Percentiles rank a stretch among this genome's conserved stretches.
Evolutionary conservation across 2,797 vertebrate genomes (phyloP).

Genomic region (Gymnothorax javanicus): DNA sequence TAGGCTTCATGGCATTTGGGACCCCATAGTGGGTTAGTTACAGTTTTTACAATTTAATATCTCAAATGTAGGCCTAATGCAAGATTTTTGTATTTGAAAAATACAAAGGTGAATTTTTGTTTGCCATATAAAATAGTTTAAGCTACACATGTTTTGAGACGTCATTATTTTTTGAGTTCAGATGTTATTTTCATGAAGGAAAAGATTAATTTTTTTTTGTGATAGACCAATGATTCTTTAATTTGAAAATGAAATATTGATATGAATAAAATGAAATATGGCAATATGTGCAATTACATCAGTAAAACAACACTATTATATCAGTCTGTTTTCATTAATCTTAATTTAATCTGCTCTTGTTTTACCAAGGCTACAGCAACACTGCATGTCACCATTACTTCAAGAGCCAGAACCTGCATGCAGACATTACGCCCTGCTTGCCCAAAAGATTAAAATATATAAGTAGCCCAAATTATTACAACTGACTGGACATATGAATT

Average conservation of each 20-base stretch:
- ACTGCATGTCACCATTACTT: not conserved
- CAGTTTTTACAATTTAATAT: not conserved
- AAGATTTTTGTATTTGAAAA: not conserved
- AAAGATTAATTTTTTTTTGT: not conserved
- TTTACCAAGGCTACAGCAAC: too few relatives aligned
- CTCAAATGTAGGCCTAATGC: not conserved
- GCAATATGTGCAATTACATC: not conserved
- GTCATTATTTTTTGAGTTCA: not conserved
- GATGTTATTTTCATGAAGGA: not conserved
- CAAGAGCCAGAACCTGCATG: not conserved
- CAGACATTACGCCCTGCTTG: not conserved
- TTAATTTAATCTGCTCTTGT: too few relatives aligned
- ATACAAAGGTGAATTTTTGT: not conserved
- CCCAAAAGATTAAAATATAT: not conserved
- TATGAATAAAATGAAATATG: not conserved
- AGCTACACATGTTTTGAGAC: not conserved
- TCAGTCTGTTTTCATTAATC: not conserved
- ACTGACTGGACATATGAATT: not conserved
- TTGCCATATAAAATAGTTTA: not conserved
- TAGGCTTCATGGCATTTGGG: not conserved
- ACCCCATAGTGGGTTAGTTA: not conserved
- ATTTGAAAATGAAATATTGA: not conserved
- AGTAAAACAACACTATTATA: not conserved
- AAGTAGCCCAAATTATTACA: not conserved
- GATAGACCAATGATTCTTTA: not conserved